A percentile compares a stretch with the other conserved stretches of the same genome.
Conservation (phyloP, 1,140 invertebrate genomes). For the Ditylenchus dipsaci region DNA sequence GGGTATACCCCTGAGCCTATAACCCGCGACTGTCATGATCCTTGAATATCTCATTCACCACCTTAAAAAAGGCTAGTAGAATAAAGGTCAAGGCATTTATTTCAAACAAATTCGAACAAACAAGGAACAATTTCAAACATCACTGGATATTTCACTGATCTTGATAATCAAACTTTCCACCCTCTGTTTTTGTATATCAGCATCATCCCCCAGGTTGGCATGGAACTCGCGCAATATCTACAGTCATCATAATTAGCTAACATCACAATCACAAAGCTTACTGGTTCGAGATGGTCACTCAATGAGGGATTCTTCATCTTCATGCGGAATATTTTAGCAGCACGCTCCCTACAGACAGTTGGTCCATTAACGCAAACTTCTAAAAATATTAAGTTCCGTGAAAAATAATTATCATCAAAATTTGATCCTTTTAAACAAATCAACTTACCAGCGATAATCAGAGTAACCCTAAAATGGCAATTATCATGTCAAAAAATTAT, state of each 20-base stretch:
- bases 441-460: slow-evolving; percentile 71
- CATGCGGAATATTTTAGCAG: slow-evolving; percentile 48
- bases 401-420: too few relatives aligned
- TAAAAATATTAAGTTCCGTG: too few relatives aligned
- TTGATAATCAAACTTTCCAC: slow-evolving; percentile 61
- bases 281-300: slow-evolving; percentile 35
- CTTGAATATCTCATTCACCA: too few relatives aligned
- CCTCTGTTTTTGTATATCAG: slow-evolving; percentile 64
- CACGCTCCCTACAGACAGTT: slow-evolving; percentile 26
- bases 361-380: slow-evolving; percentile 75
- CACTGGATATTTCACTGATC: neutral
- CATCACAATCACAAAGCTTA: slow-evolving; percentile 16
- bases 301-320: slow-evolving; percentile 38
- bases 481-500: neutral
- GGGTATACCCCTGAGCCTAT: too few relatives aligned
- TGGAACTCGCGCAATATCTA: slow-evolving; percentile 42
- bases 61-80: too few relatives aligned
- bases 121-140: slow-evolving; percentile 9
- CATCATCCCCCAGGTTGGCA: slow-evolving; percentile 42
- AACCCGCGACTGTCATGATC: too few relatives aligned
- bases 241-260: slow-evolving; percentile 2
- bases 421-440: too few relatives aligned
- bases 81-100: neutral
- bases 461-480: slow-evolving; percentile 68
- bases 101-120: neutral